Base-by-base conservation (phyloP, 1,140 invertebrate genomes). In the Drosophila littoralis region DNA sequence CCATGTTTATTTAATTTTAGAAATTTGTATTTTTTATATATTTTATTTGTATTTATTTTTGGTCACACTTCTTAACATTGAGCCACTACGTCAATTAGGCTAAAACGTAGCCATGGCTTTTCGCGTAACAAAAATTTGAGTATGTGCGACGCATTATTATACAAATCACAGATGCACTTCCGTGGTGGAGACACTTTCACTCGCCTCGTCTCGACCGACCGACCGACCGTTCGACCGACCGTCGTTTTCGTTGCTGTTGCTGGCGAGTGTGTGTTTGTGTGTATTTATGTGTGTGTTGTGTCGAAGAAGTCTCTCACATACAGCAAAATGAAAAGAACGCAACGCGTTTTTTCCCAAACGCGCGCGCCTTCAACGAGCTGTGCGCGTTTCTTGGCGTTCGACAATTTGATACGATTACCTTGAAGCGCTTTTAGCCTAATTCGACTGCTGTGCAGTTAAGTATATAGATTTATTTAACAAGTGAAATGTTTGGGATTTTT, bases 81-180 rank as follows among this genome's bases (percentile, higher is more conserved):
- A 40, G 35, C 61, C 58, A 38, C 57, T 38, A 58, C 66, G 32
- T 32, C 67, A 64, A 63, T 45, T 28, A 28, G 67, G 51, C 58
- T 45, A 58, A 60, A 48, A 60, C 57, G 43, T 52, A 61, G 74
- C 57, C 57, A 70, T 59, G 48, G 73, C 83, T 70, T 65, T 73
- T 79, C 64, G 57, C 75, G 79, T 71, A 79, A 79, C 83, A 66
- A 71, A 79, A 88, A 77, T 79, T 79, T 86, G 83, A 85, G 83
- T 83, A 79, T 86, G 83, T 84, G 83, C 83, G 84, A 89, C 83
- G 83, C 83, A 86, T 86, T 88, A 88, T 86, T 88, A 83, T 86
- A 88, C 79, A 86, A 85, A 85, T 86, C 83, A 86, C 78, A 86
- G 83, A 83, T 88, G 83, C 83, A 88, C 83, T 79, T 79, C 75